These are phyloP conservation scores for Gymnopithys bicolor DNA, from an alignment of 2,797 vertebrate species.

Conservation along the genomic window DNA sequence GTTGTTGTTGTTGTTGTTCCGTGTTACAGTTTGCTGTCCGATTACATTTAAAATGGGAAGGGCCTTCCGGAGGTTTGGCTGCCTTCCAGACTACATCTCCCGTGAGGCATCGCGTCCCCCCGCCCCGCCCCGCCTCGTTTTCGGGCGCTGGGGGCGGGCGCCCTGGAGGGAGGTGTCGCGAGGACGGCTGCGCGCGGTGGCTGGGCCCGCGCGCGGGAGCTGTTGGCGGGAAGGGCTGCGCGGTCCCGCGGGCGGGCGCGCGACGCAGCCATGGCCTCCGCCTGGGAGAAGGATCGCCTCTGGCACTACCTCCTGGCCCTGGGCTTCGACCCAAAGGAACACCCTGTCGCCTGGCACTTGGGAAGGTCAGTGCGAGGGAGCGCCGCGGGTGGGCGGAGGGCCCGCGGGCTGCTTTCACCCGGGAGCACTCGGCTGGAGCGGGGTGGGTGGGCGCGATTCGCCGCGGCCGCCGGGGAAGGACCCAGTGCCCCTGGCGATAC, in stretches of 20 bases:
- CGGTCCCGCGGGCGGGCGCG: too few relatives aligned
- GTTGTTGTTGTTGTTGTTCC: neutral
- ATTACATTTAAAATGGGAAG: too few relatives aligned
- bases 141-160: too few relatives aligned
- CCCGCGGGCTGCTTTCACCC: conserved; percentile 48
- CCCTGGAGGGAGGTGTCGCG: too few relatives aligned
- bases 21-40: too few relatives aligned
- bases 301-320: conserved; percentile 83
- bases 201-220: neutral
- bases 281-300: conserved; percentile 53
- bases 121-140: too few relatives aligned
- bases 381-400: rapidly evolving
- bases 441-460: too few relatives aligned
- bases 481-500: rapidly evolving
- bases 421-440: conserved; percentile 75
- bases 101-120: neutral
- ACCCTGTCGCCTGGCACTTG: rapidly evolving
- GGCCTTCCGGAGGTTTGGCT: rapidly evolving
- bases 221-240: neutral
- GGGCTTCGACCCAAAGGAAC: conserved; percentile 71
- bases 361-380: neutral
- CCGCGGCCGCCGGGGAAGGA: rapidly evolving
- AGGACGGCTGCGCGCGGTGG: too few relatives aligned
- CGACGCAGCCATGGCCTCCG: rapidly evolving
- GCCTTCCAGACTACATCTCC: neutral